These are phyloP conservation scores for Mastomys natalensis DNA, from an alignment of 2,113 vertebrate species.

Conservation along the genomic window DNA sequence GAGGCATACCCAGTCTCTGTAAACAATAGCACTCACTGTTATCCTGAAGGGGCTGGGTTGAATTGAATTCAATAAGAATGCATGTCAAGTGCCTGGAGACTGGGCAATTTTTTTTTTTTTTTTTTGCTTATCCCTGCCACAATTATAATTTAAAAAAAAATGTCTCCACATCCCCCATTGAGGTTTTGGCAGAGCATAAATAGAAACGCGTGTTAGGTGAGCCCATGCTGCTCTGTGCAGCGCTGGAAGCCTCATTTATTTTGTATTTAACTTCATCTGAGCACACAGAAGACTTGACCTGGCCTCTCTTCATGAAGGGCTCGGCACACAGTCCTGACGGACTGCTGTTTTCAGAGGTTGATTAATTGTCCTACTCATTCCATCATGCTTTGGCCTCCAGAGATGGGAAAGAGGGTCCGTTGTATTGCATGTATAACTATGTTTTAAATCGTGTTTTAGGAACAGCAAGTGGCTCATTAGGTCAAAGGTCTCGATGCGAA, in stretches of 20 bases:
- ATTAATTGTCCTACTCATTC: background rate
- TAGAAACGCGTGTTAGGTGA: background rate
- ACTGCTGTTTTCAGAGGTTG: background rate
- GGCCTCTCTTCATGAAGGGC: background rate
- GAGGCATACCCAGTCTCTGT: background rate
- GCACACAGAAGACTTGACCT: background rate
- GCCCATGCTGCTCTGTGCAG: background rate
- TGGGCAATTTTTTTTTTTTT: background rate
- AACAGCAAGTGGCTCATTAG: too few relatives aligned
- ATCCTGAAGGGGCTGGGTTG: background rate
- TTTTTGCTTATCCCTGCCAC: background rate
- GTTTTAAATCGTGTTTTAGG: too few relatives aligned
- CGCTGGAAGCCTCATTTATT: background rate
- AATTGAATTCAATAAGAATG: background rate
- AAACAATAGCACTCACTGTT: background rate
- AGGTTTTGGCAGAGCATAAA: slow-evolving; percentile 11
- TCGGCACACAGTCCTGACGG: background rate
- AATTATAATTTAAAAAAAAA: background rate
- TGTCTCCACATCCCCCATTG: slow-evolving; percentile 4
- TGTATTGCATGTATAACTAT: background rate
- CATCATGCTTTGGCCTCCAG: background rate
- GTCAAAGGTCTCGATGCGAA: background rate
- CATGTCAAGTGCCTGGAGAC: background rate
- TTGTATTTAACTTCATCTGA: slow-evolving; percentile 37
- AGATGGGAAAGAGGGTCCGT: background rate